Base-by-base conservation (phyloP, 2,113 vertebrate genomes). In the Acrocephalus arundinaceus region DNA sequence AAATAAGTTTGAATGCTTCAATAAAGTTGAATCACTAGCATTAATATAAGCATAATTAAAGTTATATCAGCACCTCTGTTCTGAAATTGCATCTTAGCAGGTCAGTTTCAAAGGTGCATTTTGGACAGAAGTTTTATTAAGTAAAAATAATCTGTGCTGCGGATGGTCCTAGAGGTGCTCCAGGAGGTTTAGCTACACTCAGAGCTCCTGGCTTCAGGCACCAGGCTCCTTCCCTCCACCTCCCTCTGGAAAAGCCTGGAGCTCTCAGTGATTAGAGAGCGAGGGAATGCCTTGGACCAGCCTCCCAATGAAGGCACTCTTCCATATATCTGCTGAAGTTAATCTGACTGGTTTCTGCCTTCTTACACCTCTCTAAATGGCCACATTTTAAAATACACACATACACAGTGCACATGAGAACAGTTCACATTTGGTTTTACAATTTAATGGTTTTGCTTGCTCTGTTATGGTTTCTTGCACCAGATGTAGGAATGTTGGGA, bases 401-500 rank as follows among this genome's bases (percentile, higher is more conserved):
- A 87, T 41, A 81, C 58, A 93, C 9, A 74, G 87, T 0, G 3
- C 73, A 75, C 73, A 91, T 7, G 11, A 92, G 74, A 92, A 92
- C 70, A 89, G 82, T 78, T 81, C 77, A 68, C 91, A 82, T 91
- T 94, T 94, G 76, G 10, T 57, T 91, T 65, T 80, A 51, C 71
- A 66, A 58, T 59, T 63, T 88, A 93, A 92, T 84, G 65, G 37
- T 73, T 97, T 92, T 92, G n/a, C 52, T 90, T 84, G 57, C 80
- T 92, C 87, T 95, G 92, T 93, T 89, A 95, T 33, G 61, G 68
- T 92, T 94, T 95, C 91, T 91, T 91, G 55, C 35, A 89, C 70
- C 86, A 96, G 91, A 94, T 85, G 73, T 85, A 89, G 65, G 70
- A 97, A 89, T 78, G 76, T 52, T 85, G 76, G 78, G 57, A 93